These are phyloP conservation scores for Opisthocomus hoazin DNA, from an alignment of 2,113 vertebrate species.

Conservation along the genomic window DNA sequence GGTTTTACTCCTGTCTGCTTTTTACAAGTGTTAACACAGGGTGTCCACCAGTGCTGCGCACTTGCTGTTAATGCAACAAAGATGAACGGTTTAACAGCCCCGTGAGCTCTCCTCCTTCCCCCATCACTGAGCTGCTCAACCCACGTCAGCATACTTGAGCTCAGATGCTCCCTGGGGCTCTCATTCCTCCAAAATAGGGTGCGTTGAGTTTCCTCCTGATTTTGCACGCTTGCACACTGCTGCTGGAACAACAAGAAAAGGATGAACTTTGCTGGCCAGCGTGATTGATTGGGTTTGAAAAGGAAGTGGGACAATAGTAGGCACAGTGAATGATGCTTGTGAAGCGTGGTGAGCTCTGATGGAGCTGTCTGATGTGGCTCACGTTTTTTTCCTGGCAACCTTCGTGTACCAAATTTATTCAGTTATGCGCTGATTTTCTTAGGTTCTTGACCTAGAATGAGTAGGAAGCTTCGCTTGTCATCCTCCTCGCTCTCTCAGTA, in stretches of 20 bases:
- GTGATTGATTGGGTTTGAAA: not conserved
- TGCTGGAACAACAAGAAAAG: not conserved
- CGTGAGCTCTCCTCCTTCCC: not conserved
- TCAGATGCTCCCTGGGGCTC: not conserved
- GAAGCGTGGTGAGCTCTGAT: not conserved
- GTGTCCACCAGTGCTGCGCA: not conserved
- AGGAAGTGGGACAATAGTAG: not conserved
- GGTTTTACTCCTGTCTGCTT: slow-evolving; percentile 24
- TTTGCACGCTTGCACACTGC: not conserved
- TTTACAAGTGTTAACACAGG: not conserved
- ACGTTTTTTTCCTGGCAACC: not conserved
- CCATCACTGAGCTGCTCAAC: not conserved
- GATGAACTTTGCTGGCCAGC: not conserved
- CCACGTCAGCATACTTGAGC: not conserved
- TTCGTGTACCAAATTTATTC: fast-evolving
- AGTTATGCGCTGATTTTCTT: not conserved
- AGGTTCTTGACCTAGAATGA: not conserved
- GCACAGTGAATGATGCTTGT: not conserved
- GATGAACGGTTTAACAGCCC: not conserved
- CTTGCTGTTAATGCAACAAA: slow-evolving; percentile 5
- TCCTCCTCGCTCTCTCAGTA: not conserved
- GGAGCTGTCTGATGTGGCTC: not conserved
- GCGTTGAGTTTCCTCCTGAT: not conserved
- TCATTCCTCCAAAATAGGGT: not conserved
- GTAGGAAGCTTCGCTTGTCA: not conserved